Evolutionary conservation across 2,113 vertebrate genomes (phyloP).

Genomic region (Bos javanicus): DNA sequence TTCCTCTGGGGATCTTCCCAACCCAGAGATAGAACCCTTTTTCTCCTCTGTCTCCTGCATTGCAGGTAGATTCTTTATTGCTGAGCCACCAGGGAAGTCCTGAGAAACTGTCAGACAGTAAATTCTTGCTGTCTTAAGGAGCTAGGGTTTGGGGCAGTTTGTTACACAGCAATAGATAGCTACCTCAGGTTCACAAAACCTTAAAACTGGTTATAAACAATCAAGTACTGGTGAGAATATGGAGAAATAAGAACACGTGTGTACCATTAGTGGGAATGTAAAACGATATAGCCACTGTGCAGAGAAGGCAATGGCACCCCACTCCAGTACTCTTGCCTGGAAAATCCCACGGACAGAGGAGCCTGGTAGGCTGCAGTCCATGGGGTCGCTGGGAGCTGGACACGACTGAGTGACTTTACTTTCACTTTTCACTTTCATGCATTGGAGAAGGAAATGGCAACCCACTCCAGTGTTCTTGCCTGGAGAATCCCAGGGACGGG

Average conservation of each 20-base stretch:
- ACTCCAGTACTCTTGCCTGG: no score
- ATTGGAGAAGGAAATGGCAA: no score
- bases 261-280: background rate
- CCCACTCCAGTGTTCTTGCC: no score
- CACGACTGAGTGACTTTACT: no score
- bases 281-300: background rate
- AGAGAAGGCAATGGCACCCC: no score
- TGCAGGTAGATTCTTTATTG: background rate
- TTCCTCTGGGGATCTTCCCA: background rate
- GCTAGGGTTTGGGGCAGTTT: background rate
- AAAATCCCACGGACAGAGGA: no score
- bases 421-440: no score
- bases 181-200: background rate
- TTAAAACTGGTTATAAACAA: background rate
- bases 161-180: background rate
- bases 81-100: background rate
- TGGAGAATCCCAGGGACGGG: no score
- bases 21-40: background rate
- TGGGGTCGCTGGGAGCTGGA: no score
- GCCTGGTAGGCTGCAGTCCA: no score
- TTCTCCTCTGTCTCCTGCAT: background rate
- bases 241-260: background rate
- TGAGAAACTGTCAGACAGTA: background rate
- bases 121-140: background rate
- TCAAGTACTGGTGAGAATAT: background rate